Evolutionary conservation across 2,888 invertebrate species (phyloP), one percentile per base, ranked within the genome.

Genomic region (Catocala sponsa): DNA sequence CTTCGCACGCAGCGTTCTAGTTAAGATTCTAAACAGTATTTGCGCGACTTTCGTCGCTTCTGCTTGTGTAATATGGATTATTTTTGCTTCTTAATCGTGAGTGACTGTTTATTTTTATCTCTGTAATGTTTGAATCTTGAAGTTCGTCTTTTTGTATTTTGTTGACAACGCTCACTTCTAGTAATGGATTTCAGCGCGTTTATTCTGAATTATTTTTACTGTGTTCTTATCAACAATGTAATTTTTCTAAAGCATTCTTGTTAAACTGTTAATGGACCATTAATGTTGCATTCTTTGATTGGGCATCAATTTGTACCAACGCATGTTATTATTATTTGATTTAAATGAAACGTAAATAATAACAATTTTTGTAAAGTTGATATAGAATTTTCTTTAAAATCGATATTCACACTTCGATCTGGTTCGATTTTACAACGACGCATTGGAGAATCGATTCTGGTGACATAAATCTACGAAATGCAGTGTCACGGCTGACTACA

Each of bases 1-100:
- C 77, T 72, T 38, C 49, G 63, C 57, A 65, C 68, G 55, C 69
- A 61, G 55, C 57, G 55, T 44, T 62, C 42, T 38, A 38, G 6
- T 25, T 7, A 15, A 15, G 7, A 15, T 25, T 46, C 48, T 35
- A 35, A 61, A 54, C 74, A 83, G 83, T 83, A 59, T 68, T 70
- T 63, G 76, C 57, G 65, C 76, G 57, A 79, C 74, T 78, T 72
- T 74, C 63, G 61, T 65, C 74, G 70, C 76, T 83, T 74, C 70
- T 70, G 67, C 70, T 65, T 65, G 80, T 75, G 71, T 62, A 44
- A 59, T 80, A 80, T 80, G 80, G 80, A 80, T 78, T 80, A 81
- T 66, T 80, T 81, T 83, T 84, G 85, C 71, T 84, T 84, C 61
- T 66, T 83, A 48, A 74, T 63, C 57, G 84, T 83, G 64, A 83